Percentiles rank a stretch among this genome's conserved stretches.
Conservation (phyloP, 2,797 vertebrate genomes). For the Pogoniulus pusillus region DNA sequence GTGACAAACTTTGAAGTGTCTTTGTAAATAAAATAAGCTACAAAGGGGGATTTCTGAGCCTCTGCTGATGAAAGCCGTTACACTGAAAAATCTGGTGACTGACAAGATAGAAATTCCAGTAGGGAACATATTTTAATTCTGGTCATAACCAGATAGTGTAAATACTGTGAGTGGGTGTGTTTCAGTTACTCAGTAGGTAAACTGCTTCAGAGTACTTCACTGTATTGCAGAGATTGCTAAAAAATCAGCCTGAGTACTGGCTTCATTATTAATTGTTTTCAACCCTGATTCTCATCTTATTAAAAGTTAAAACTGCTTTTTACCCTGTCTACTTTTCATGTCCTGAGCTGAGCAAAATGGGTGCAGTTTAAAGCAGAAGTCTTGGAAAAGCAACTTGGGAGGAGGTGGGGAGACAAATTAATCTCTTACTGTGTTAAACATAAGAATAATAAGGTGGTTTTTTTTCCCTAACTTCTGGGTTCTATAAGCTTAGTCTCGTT, state of each 20-base stretch:
- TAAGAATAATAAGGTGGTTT: background rate
- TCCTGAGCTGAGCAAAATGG: conserved; percentile 34
- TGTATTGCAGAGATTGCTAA: background rate
- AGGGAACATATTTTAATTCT: background rate
- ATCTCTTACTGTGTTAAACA: background rate
- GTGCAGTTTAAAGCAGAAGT: background rate
- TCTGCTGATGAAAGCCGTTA: background rate
- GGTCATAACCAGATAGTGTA: background rate
- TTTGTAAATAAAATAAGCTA: conserved; percentile 9
- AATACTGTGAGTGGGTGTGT: background rate
- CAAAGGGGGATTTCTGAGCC: background rate
- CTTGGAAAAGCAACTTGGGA: background rate
- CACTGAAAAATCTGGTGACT: background rate
- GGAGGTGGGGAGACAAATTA: background rate
- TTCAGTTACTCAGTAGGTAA: background rate
- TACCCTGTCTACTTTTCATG: background rate
- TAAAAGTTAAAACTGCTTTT: conserved; percentile 2
- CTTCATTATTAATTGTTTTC: background rate
- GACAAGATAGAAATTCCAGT: background rate
- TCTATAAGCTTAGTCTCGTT: background rate
- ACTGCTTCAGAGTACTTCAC: background rate
- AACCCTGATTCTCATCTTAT: background rate
- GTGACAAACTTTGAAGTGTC: background rate
- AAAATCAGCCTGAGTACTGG: background rate
- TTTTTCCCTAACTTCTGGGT: background rate